These are phyloP conservation scores for Lasiurus cinereus DNA, from an alignment of 2,113 vertebrate genomes.

Conservation along the genomic window DNA sequence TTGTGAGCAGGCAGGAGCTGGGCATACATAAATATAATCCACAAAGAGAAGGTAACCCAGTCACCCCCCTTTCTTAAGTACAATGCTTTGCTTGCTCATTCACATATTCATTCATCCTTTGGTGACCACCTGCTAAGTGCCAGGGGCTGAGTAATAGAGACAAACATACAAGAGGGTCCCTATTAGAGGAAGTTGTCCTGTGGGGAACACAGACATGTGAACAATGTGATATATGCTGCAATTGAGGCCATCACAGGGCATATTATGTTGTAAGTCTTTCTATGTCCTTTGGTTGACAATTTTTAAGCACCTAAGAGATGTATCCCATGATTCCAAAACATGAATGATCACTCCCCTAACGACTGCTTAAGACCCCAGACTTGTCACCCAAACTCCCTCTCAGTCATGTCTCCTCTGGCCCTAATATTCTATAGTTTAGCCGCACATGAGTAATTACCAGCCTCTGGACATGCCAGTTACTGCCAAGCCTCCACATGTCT, in stretches of 20 bases:
- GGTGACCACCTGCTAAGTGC: background rate
- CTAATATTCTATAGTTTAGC: background rate
- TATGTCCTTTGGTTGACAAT: background rate
- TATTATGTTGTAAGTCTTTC: background rate
- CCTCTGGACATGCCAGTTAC: background rate
- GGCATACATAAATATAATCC: background rate
- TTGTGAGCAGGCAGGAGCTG: background rate
- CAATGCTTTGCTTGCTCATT: background rate
- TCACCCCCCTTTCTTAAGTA: background rate
- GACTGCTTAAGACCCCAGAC: background rate
- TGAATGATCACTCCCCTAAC: background rate
- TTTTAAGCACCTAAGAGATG: constrained; percentile 4
- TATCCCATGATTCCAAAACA: background rate
- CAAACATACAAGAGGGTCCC: background rate
- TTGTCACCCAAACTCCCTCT: background rate
- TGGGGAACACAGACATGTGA: background rate
- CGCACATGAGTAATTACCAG: background rate
- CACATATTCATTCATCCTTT: constrained; percentile 2
- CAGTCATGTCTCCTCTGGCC: background rate
- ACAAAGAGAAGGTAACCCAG: background rate
- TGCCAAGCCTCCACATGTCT: background rate
- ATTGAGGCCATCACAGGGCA: background rate
- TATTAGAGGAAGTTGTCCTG: background rate
- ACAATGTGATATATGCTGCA: background rate
- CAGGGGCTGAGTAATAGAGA: background rate